Base-by-base conservation (phyloP, 2,888 invertebrate species). In the Mactromeris polynyma region DNA sequence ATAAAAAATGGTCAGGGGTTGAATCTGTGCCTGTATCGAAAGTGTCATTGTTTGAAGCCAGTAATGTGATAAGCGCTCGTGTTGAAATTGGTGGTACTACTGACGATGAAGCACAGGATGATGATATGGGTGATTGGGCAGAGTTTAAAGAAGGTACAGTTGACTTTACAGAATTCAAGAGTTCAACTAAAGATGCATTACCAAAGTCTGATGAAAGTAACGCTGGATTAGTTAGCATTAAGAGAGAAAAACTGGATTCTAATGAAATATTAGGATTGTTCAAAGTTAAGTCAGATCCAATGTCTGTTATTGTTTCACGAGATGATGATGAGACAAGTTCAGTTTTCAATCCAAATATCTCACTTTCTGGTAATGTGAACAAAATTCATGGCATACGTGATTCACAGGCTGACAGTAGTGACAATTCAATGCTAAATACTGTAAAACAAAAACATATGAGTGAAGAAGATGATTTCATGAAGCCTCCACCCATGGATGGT, bases 401-500 rank as follows among this genome's bases (percentile, higher is more conserved):
- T 64, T 54, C 36, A 42, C 80, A 81, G 51, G 58, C 81, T 19
- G 77, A 86, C 19, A 84, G 26, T 7, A 33, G 77, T 2, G 85
- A 78, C 19, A 83, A 81, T 36, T 31, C 33, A 36, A 51, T 73
- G 73, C 51, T 83, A 14, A 82, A 83, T 17, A 36, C 31, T 31
- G 46, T 69, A 26, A 87, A 64, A 33, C 87, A 86, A 14, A 88
- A 87, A 31, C 83, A 87, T 26, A 90, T 93, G n/a, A 88, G 90
- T 83, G 93, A 93, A 83, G 93, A 93, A 36, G 94, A 93, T 85
- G 89, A 92, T 64, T 90, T 92, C 40, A 92, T 90, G 79, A 91
- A 90, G 69, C 95, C 95, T 26, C 95, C 95, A 33, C 95, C 95
- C 0, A 89, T 95, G 90, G 94, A 95, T 87, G 89, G 92, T 33